Evolutionary conservation across 2,797 vertebrate genomes (phyloP).

Genomic region (Galago senegalensis): DNA sequence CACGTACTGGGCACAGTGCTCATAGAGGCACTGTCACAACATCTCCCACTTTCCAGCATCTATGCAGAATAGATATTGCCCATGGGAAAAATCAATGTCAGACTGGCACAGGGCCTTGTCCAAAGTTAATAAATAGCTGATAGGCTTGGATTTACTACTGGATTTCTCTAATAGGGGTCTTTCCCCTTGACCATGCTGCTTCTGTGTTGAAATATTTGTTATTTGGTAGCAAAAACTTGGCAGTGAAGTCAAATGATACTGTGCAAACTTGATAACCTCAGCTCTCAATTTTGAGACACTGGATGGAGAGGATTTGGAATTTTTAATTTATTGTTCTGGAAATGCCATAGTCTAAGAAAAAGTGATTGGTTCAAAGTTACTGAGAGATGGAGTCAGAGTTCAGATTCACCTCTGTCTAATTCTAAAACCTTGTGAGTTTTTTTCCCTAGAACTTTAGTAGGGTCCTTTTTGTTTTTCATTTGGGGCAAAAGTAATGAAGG

Average conservation of each 20-base stretch:
- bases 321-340: conserved; percentile 49
- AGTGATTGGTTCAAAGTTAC: neutral
- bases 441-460: neutral
- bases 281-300: conserved; percentile 1
- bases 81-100: neutral
- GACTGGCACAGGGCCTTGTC: neutral
- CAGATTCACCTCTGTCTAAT: neutral
- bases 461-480: neutral
- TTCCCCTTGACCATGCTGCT: neutral
- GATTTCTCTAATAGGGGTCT: neutral
- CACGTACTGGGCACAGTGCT: neutral
- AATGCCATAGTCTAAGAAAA: conserved; percentile 38
- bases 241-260: conserved; percentile 6
- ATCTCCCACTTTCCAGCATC: neutral
- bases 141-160: neutral
- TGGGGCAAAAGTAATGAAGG: neutral
- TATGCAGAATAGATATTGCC: neutral
- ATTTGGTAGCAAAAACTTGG: conserved; percentile 48
- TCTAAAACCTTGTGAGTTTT: neutral
- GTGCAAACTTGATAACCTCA: neutral
- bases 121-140: neutral
- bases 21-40: neutral
- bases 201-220: neutral
- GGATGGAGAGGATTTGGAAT: conserved; percentile 2
- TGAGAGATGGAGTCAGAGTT: neutral